Evolutionary conservation across 1,140 invertebrate species (phyloP).

Genomic region (Drosophila lini): DNA sequence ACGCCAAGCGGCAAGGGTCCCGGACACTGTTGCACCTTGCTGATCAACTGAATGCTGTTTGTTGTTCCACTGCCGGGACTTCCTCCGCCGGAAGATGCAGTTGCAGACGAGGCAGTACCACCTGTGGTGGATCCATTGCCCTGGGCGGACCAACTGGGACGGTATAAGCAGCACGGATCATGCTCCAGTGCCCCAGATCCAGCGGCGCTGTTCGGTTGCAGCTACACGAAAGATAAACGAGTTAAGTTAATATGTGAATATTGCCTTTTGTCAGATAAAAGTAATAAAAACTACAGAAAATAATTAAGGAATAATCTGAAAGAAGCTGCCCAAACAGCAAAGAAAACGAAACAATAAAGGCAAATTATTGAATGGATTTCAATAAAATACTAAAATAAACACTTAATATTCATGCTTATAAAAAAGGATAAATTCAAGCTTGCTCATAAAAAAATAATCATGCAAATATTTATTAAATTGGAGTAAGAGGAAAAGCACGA

Average conservation of each 20-base stretch:
- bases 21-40: constrained; percentile 79
- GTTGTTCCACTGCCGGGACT: constrained; percentile 8
- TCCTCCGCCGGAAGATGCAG: constrained; percentile 10
- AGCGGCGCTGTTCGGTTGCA: constrained; percentile 95
- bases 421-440: background rate
- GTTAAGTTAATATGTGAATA: background rate
- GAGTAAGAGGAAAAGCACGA: background rate
- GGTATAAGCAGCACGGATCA: constrained; percentile 96
- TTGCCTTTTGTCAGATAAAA: background rate
- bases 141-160: constrained; percentile 82
- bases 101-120: constrained; percentile 4
- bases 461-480: background rate
- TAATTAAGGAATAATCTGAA: background rate
- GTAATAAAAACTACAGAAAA: constrained; percentile 7
- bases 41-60: constrained; percentile 82
- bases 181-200: constrained; percentile 98
- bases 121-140: constrained; percentile 85
- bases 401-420: background rate
- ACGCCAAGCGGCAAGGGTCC: constrained; percentile 98
- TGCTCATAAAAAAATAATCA: background rate
- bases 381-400: too few relatives aligned
- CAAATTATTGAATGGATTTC: too few relatives aligned
- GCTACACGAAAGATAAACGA: constrained; percentile 85
- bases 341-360: background rate
- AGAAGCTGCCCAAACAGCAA: background rate